Conservation (phyloP, 1,140 invertebrate species). For the Copidosoma floridanum region DNA sequence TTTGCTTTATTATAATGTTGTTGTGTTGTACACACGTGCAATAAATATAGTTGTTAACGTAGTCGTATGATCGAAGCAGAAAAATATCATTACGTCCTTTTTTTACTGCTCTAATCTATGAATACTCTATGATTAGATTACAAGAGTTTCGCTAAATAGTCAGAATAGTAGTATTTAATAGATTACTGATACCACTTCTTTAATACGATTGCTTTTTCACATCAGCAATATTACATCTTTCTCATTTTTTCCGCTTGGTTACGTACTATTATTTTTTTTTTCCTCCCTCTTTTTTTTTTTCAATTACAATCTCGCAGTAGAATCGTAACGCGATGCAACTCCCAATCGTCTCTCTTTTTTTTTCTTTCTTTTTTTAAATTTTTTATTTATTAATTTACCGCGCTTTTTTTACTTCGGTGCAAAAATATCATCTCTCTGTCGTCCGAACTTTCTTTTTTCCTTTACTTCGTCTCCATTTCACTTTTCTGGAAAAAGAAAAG, state of each 20-base stretch:
- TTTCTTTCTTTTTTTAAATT: background rate
- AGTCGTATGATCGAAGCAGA: slow-evolving; percentile 35
- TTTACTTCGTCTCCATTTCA: too few relatives aligned
- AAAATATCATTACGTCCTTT: slow-evolving; percentile 33
- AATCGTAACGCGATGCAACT: slow-evolving; percentile 11
- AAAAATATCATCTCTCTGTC: too few relatives aligned
- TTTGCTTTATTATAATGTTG: slow-evolving; percentile 9
- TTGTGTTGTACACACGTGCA: slow-evolving; percentile 26
- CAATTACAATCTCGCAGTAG: background rate
- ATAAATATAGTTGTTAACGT: too few relatives aligned
- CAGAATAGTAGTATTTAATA: slow-evolving; percentile 36
- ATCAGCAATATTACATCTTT: too few relatives aligned
- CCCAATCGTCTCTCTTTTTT: too few relatives aligned
- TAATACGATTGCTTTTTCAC: too few relatives aligned
- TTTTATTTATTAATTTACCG: background rate
- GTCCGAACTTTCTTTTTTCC: too few relatives aligned
- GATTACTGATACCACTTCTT: slow-evolving; percentile 26
- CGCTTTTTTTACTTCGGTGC: background rate
- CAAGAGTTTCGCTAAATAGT: slow-evolving; percentile 40
- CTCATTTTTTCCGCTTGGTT: too few relatives aligned
- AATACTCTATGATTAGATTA: slow-evolving; percentile 38
- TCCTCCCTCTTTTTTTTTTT: background rate
- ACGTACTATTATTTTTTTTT: too few relatives aligned
- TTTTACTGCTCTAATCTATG: slow-evolving; percentile 39
- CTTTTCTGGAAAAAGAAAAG: too few relatives aligned